Percentiles rank a stretch among this genome's conserved stretches.
phyloP scores from a whole-genome alignment of 2,113 vertebrate species.

The Salvelinus alpinus region DNA sequence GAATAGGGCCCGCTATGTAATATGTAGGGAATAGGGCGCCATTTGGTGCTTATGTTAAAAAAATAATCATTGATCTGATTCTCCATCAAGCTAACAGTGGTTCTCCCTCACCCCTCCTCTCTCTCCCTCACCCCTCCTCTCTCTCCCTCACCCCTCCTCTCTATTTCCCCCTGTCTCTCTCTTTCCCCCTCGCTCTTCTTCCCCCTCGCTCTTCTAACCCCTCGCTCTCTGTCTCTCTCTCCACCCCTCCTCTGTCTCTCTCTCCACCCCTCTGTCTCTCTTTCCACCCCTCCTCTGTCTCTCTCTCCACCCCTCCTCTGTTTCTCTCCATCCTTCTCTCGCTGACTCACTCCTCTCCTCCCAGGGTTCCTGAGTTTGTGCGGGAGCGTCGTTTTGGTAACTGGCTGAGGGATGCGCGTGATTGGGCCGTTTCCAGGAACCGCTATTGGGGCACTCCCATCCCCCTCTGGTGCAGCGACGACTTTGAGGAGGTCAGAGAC shows the following conservation, averaged over 20 bases:
- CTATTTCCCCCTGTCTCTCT: too few species aligned
- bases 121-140: too few species aligned
- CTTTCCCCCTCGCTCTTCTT: too few species aligned
- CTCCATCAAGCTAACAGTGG: too few species aligned
- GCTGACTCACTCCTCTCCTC: background rate
- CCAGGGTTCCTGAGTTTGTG: constrained; percentile 96
- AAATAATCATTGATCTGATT: too few species aligned
- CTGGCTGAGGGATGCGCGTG: constrained; percentile 92
- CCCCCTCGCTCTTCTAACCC: accelerated
- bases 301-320: background rate
- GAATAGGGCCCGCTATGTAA: too few species aligned
- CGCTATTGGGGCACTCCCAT: constrained; percentile 98
- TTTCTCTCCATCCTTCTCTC: background rate
- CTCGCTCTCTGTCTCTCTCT: background rate
- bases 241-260: background rate
- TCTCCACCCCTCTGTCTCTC: background rate
- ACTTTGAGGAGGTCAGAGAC: constrained; percentile 87
- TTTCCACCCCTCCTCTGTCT: background rate
- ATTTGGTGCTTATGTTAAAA: too few species aligned
- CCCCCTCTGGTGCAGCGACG: constrained; percentile 94
- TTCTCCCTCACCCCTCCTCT: too few species aligned
- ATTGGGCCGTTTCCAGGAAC: constrained; percentile 96
- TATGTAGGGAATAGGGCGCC: too few species aligned
- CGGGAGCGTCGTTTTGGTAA: constrained; percentile 95
- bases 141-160: too few species aligned